Evolutionary conservation across 2,888 invertebrate genomes (phyloP), one percentile per base, ranked within the genome.

Genomic region (Habroteleia sp.): DNA sequence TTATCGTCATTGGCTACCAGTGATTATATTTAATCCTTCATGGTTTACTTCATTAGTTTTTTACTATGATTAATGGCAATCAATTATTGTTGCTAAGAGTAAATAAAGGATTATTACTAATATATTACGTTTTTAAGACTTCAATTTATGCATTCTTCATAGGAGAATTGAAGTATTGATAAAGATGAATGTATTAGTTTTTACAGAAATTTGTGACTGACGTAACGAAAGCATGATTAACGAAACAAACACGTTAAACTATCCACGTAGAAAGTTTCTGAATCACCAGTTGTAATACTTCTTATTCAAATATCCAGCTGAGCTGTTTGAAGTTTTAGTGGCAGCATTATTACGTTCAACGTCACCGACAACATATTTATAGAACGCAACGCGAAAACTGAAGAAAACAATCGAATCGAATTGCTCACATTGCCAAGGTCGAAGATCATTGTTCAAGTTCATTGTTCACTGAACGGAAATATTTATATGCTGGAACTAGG

Each of bases 391-490:
- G 71, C 35, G 72, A 74, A 74, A 77, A 63, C 33, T 41, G 48
- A 50, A 58, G 74, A 58, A 71, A 75, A 65, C 74, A 75, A 75
- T 75, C 54, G 74, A 58, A 74, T 44, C 74, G 68, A 75, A 75
- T 75, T 54, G 74, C 33, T 68, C 11, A 54, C 74, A 74, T 77
- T 77, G 74, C 72, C 74, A 63, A 13, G 63, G 66, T 72, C 65
- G 72, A 77, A 74, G 77, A 77, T 77, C 77, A 77, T 77, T 74
- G 77, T 77, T 77, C 77, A 77, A 77, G 77, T 77, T 77, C 77
- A 77, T 77, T 74, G 74, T 60, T 77, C 74, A 77, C 73, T 75
- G 56, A 60, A 20, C 35, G 54, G n/a, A 29, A 52, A 46, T 66
- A 52, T 71, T 71, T 37, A 66, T 69, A 62, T 71, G 27, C 66